These are phyloP conservation scores for Drosophila fulvimacula DNA, from an alignment of 2,888 invertebrate genomes.

Conservation along the genomic window DNA sequence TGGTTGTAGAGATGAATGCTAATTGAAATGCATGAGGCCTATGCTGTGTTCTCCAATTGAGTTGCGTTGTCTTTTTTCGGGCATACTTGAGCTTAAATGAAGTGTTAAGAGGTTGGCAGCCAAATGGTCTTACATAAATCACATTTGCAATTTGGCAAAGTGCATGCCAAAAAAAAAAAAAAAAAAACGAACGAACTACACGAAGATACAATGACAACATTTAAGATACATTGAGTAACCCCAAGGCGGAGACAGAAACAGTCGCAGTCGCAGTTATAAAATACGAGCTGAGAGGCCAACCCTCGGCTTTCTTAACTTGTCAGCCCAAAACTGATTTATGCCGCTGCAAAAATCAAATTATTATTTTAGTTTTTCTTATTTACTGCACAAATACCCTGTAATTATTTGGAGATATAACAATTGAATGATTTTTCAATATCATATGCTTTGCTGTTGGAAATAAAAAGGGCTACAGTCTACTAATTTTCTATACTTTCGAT, in stretches of 20 bases:
- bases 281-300: constrained; percentile 34
- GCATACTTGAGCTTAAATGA: constrained; percentile 68
- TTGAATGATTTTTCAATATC: too few species aligned
- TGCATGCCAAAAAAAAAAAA: constrained; percentile 48
- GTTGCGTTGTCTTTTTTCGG: constrained; percentile 17
- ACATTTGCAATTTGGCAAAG: constrained; percentile 79
- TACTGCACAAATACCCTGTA: constrained; percentile 33
- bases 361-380: constrained; percentile 42
- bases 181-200: not conserved
- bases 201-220: constrained; percentile 41
- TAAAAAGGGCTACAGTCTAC: not conserved
- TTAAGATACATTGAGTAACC: constrained; percentile 39
- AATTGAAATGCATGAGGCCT: constrained; percentile 63
- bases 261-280: constrained; percentile 12
- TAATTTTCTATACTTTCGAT: not conserved
- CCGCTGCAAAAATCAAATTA: constrained; percentile 70
- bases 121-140: constrained; percentile 66
- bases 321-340: constrained; percentile 64
- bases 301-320: constrained; percentile 59
- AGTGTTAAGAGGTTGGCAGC: constrained; percentile 68
- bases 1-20: constrained; percentile 56
- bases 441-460: too few species aligned
- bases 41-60: constrained; percentile 18
- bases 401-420: not conserved
- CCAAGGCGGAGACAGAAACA: constrained; percentile 15